These are phyloP conservation scores for Bothrops alternatus DNA, from an alignment of 2,797 vertebrate genomes.

Conservation along the genomic window DNA sequence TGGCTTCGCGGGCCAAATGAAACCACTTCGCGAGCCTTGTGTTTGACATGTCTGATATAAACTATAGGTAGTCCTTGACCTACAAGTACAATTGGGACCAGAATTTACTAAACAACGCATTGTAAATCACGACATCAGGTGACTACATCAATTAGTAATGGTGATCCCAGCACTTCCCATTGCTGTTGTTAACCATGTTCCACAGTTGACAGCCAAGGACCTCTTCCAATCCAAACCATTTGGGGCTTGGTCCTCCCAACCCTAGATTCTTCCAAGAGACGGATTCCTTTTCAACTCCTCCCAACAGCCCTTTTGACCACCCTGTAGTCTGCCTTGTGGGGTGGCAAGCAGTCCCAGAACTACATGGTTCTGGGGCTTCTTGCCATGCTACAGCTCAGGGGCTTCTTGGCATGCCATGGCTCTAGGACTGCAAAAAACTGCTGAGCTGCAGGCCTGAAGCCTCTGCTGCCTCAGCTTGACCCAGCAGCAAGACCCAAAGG, in stretches of 20 bases:
- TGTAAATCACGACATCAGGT: not conserved
- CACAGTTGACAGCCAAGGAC: not conserved
- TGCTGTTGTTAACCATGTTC: not conserved
- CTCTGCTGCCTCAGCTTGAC: too few relatives aligned
- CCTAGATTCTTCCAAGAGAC: not conserved
- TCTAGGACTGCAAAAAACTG: not conserved
- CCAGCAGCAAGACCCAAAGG: not conserved
- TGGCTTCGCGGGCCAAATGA: too few relatives aligned
- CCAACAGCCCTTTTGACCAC: not conserved
- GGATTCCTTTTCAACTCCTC: not conserved
- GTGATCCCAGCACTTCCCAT: not conserved
- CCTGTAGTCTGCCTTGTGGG: not conserved
- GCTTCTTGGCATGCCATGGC: not conserved
- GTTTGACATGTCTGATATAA: not conserved
- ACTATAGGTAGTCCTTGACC: not conserved
- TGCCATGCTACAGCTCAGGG: not conserved
- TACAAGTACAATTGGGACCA: not conserved
- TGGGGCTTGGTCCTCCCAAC: not conserved
- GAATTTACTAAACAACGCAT: not conserved
- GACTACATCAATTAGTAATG: not conserved
- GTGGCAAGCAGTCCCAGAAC: not conserved
- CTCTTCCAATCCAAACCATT: not conserved
- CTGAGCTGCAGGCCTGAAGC: not conserved
- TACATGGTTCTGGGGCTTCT: not conserved
- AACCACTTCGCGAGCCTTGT: too few relatives aligned